Evolutionary conservation across 2,113 vertebrate species (phyloP), one percentile per base, ranked within the genome.

Genomic region (Poeciliopsis turrubarensis): DNA sequence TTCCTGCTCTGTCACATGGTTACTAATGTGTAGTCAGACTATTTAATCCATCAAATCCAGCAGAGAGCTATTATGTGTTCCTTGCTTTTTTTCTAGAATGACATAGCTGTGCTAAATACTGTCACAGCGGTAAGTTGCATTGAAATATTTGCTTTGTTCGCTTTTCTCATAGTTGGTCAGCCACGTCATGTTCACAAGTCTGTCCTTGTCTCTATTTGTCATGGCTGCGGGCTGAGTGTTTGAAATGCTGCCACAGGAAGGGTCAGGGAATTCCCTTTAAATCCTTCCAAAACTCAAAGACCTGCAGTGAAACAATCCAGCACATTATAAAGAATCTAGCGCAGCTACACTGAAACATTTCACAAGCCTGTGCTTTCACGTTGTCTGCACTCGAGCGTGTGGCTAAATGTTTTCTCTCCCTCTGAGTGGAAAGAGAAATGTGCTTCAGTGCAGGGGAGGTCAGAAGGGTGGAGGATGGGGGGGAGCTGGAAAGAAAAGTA

Each of bases 321-420:
- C 13, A 67, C 65, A 62, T 89, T 78, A 73, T 82, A 70, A 15
- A 62, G 41, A 51, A 66, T 37, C 14, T 3, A 65, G 66, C 51
- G 69, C 5, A 1, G 34, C 61, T 26, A 78, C 73, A 73, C n/a
- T 29, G 22, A 70, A 81, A 67, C 68, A 41, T 86, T 85, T 74
- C n/a, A 25, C 63, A 76, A 47, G 27, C 47, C 51, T 74, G 79
- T 69, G 15, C 62, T 34, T 25, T n/a, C 12, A 0, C 1, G 44
- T 47, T 47, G 17, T 29, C 60, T 62, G 27, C 60, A 19, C 72
- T 85, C 19, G 5, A 72, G 60, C 41, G 8, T 30, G 30, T 13
- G 22, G 75, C 67, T 77, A 75, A 81, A 85, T 82, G 77, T 89
- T 90, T 89, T 81, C 76, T 44, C 54, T 73, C 68, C 12, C 25